Conservation (phyloP, 2,797 vertebrate species). For the Gallinago stenura region DNA sequence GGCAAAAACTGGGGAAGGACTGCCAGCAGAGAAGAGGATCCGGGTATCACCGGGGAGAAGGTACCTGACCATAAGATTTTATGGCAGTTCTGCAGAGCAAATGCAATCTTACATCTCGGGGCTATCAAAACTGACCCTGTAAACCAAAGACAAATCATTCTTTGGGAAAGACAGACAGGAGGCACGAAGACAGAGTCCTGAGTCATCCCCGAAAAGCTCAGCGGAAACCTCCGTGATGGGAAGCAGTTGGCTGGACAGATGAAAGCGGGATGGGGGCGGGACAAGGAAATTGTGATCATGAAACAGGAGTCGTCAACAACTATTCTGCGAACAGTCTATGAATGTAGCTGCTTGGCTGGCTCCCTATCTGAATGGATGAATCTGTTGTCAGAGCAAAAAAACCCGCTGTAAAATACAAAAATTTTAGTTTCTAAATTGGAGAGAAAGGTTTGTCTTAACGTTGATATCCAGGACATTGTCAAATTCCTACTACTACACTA, state of each 20-base stretch:
- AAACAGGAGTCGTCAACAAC: background rate
- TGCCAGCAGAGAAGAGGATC: background rate
- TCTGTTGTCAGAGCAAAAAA: background rate
- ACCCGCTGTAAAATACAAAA: background rate
- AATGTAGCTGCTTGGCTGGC: background rate
- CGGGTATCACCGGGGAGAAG: background rate
- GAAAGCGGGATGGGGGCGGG: background rate
- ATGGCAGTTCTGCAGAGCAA: background rate
- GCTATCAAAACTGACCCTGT: background rate
- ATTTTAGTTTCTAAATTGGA: background rate
- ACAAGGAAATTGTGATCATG: background rate
- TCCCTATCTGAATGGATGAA: background rate
- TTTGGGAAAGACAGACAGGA: background rate
- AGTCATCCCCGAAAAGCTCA: background rate
- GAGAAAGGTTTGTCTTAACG: background rate
- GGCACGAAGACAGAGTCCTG: background rate
- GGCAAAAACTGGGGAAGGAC: background rate
- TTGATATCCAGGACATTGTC: background rate
- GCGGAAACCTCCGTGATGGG: fast-evolving
- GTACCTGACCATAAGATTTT: background rate
- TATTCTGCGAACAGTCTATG: background rate
- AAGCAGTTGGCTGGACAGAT: background rate
- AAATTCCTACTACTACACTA: background rate
- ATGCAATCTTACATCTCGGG: background rate
- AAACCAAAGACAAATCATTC: background rate